phyloP scores from a whole-genome alignment of 2,888 invertebrate species.

The Hydropsyche betteni region DNA sequence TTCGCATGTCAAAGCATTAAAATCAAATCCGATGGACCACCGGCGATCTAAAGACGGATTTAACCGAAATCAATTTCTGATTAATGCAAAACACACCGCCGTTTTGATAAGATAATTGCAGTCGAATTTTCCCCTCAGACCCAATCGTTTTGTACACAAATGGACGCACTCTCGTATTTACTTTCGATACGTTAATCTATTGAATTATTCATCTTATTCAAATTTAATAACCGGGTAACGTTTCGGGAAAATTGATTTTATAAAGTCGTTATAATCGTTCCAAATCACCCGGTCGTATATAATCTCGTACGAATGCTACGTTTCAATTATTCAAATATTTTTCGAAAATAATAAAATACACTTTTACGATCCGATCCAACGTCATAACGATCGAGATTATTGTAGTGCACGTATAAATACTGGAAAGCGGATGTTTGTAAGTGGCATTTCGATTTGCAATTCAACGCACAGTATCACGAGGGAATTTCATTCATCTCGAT shows the following conservation, averaged over 20 bases:
- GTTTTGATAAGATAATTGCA: background rate
- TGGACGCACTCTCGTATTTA: constrained; percentile 15
- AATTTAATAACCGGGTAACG: constrained; percentile 32
- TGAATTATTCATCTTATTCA: constrained; percentile 39
- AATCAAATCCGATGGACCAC: constrained; percentile 43
- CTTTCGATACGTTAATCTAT: constrained; percentile 21
- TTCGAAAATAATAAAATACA: background rate
- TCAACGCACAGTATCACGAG: constrained; percentile 39
- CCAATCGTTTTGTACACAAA: background rate
- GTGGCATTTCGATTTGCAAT: constrained; percentile 38
- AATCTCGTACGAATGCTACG: background rate
- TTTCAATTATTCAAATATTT: constrained; percentile 1
- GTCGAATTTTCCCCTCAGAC: background rate
- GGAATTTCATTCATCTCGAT: constrained; percentile 47
- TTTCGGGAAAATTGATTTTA: background rate
- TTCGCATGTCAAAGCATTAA: constrained; percentile 19
- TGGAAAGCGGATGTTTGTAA: constrained; percentile 43
- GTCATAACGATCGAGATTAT: constrained; percentile 25
- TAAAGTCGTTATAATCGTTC: constrained; percentile 23
- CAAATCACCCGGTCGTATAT: background rate
- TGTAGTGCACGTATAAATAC: constrained; percentile 16
- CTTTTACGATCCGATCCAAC: background rate
- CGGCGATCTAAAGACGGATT: constrained; percentile 16
- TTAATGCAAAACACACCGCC: background rate
- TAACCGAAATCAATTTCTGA: background rate